phyloP scores from a whole-genome alignment of 1,140 invertebrate genomes.

The Potamilus streckersoni region DNA sequence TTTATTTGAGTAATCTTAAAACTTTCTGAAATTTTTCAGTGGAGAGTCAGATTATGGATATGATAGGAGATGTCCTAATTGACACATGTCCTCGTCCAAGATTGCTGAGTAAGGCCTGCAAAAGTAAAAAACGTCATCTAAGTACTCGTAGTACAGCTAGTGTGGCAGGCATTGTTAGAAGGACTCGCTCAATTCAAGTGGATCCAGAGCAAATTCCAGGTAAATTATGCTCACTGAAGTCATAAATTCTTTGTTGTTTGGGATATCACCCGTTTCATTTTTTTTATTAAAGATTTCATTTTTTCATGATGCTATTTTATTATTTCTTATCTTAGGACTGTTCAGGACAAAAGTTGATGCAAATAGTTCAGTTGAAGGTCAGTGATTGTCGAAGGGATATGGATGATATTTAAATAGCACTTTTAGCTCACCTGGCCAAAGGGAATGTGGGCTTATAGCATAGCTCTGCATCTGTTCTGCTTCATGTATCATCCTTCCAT shows the following conservation, averaged over 20 bases:
- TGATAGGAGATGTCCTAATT: constrained; percentile 41
- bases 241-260: background rate
- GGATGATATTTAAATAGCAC: too few species aligned
- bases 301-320: too few species aligned
- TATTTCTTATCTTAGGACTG: too few species aligned
- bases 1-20: background rate
- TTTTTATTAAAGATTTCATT: too few species aligned
- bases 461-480: too few species aligned
- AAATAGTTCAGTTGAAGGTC: too few species aligned
- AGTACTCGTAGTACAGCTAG: constrained; percentile 21
- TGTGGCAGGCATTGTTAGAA: constrained; percentile 53
- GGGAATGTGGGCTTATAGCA: too few species aligned
- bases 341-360: too few species aligned
- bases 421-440: too few species aligned
- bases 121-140: constrained; percentile 6
- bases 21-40: constrained; percentile 3
- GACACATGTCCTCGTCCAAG: constrained; percentile 37
- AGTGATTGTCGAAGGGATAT: too few species aligned
- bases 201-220: constrained; percentile 54
- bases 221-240: constrained; percentile 19
- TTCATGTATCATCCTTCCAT: too few species aligned
- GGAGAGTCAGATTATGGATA: constrained; percentile 29
- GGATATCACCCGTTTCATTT: too few species aligned
- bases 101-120: constrained; percentile 35
- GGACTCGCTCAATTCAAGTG: constrained; percentile 60